Evolutionary conservation across 2,797 vertebrate species (phyloP), one percentile per base, ranked within the genome.

Genomic region (Babyrousa celebensis): DNA sequence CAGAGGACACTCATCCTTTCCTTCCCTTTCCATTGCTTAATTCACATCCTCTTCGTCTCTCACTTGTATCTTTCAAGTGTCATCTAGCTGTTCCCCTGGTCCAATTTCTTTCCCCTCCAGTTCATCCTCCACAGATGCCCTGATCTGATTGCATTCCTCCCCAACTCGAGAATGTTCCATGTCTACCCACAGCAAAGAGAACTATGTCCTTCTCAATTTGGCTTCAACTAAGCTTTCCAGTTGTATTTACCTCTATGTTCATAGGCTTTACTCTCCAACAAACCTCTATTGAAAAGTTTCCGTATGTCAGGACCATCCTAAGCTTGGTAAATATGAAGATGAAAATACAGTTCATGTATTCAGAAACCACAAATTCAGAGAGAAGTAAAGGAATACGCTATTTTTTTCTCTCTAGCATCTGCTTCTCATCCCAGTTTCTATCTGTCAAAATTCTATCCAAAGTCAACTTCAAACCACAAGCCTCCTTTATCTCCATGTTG

Each of bases 211-310:
- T 96, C 48, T 6, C 14, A 89, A 15, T 67, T 96, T 72, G 27
- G 25, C 77, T 94, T 68, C 71, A 88, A 65, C 3, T 54, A 71
- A 52, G 17, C 52, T 91, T 87, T 78, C 54, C 29, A 77, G 40
- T 77, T 25, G 94, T 92, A n/a, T 71, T 91, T 96, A 90, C 23
- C 43, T 52, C 32, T 67, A 36, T 71, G 72, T 15, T 94, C 43
- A 29, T 23, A 88, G 80, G 60, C 43, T 29, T 91, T 58, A 67
- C 54, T 95, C 92, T 90, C 12, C 78, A 74, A 63, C 17, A 83
- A 82, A 27, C 25, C 12, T 56, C 54, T 84, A 9, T 36, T 89
- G 54, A 78, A 40, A 91, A 93, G 36, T 89, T 90, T 52, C 29
- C 20, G 5, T 32, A 90, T 29, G 3, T 29, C 4, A 58, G 32